Evolutionary conservation across 1,140 invertebrate species (phyloP), one percentile per base, ranked within the genome.

Genomic region (Drosophila subpulchrella): DNA sequence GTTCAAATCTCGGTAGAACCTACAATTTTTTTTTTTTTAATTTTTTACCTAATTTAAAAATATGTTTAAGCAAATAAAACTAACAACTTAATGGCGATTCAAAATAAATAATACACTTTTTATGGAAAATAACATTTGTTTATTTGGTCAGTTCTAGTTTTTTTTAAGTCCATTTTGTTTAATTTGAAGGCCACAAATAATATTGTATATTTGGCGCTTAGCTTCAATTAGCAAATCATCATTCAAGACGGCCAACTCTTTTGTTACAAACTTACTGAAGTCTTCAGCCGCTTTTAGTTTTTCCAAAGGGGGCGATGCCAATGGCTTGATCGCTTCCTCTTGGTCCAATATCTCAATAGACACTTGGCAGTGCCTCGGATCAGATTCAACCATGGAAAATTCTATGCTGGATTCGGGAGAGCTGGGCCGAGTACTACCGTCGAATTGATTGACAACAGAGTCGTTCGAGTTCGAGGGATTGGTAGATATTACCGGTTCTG

Each of bases 1-100:
- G 95, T 96, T 96, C 95, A 95, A 96, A 95, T 96, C 95, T 96
- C 95, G 95, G 95, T 95, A 95, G 95, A 94, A 96, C 57, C 17
- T 44, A 44, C 4, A 20, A 15, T 3, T 10, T 30, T 48, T 15
- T 48, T n/a, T n/a, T 48, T n/a, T 48, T n/a, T n/a, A n/a, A n/a
- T 44, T 44, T 17, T 11, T 17, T 44, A n/a, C n/a, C n/a, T 20
- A 10, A 15, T 17, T 11, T 10, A 44, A 6, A 8, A 34, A 34
- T 10, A 10, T 34, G 1, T 34, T 10, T 10, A 10, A 34, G 2
- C 32, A 10, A 6, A 3, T 8, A 10, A 32, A 8, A 8, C 0
- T 7, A 6, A 3, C 30, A 32, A 7, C 66, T 55, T 72, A 78
- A 72, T 65, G 55, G 55, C 55, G 13, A 15, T 0, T 13, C n/a